Evolutionary conservation across 2,888 invertebrate species (phyloP).

Genomic region (Microchrysa polita): DNA sequence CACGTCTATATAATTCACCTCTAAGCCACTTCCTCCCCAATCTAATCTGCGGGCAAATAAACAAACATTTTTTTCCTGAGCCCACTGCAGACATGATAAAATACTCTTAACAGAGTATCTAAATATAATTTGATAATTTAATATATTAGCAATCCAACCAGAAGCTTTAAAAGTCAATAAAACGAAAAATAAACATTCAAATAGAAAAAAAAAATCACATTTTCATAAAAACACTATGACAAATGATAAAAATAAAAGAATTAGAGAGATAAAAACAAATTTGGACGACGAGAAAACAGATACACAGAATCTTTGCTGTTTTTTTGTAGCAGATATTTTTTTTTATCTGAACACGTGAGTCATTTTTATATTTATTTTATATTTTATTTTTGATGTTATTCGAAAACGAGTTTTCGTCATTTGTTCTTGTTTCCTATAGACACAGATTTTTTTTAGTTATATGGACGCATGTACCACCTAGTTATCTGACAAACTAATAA

Average conservation of each 20-base stretch:
- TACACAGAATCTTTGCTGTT: background rate
- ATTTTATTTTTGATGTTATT: background rate
- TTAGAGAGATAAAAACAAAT: background rate
- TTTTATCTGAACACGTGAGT: background rate
- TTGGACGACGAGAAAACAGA: background rate
- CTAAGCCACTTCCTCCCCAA: constrained; percentile 1
- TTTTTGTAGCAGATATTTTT: background rate
- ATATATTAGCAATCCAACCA: background rate
- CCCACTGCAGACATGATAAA: constrained; percentile 32
- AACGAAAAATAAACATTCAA: background rate
- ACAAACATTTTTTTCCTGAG: constrained; percentile 3
- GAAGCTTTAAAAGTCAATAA: constrained; percentile 11
- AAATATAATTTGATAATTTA: constrained; percentile 9
- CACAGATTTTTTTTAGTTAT: too few relatives aligned
- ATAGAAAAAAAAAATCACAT: background rate
- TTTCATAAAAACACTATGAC: too few relatives aligned
- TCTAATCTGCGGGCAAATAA: background rate
- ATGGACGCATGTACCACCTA: too few relatives aligned
- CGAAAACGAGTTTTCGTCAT: background rate
- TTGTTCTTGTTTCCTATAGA: background rate
- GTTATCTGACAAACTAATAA: background rate
- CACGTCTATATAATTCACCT: too few relatives aligned
- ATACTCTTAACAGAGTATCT: constrained; percentile 16
- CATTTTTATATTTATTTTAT: background rate
- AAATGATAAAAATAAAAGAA: too few relatives aligned